Evolutionary conservation across 2,888 invertebrate genomes (phyloP).

Genomic region (Ophraella communa): DNA sequence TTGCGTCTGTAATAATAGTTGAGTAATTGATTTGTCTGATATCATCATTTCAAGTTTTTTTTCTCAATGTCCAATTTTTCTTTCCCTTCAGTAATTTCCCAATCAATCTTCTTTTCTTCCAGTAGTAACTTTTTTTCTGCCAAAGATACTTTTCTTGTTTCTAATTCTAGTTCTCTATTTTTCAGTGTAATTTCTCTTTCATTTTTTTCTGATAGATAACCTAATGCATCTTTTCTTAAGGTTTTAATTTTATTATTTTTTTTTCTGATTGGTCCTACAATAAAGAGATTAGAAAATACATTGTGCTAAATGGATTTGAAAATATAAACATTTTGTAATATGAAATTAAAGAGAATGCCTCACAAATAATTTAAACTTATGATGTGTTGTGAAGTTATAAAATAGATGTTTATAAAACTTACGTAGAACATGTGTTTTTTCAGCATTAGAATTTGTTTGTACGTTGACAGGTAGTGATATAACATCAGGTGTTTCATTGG

Average conservation of each 20-base stretch:
- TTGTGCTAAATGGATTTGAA: background rate
- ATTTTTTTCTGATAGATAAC: slow-evolving; percentile 13
- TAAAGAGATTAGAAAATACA: background rate
- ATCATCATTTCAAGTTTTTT: slow-evolving; percentile 17
- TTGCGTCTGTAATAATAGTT: slow-evolving; percentile 12
- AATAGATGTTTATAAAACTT: slow-evolving; percentile 8
- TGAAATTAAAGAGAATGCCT: background rate
- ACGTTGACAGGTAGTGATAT: background rate
- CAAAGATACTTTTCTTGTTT: slow-evolving; percentile 2
- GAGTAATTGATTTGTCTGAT: slow-evolving; percentile 5
- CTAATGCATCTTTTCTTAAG: slow-evolving; percentile 2
- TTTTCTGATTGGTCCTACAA: slow-evolving; percentile 6
- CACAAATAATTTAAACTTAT: background rate
- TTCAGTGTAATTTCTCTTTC: background rate
- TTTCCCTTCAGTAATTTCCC: slow-evolving; percentile 14
- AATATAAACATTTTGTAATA: background rate
- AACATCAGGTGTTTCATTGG: background rate
- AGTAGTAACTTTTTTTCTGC: slow-evolving; percentile 6
- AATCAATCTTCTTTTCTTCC: slow-evolving; percentile 13
- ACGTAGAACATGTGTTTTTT: slow-evolving; percentile 9
- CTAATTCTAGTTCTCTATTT: slow-evolving; percentile 3
- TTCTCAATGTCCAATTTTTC: slow-evolving; percentile 14
- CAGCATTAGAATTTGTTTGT: background rate
- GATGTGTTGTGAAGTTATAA: too few species aligned
- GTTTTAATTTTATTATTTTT: background rate